Conservation (phyloP, 2,888 invertebrate species). For the Eubasilissa splendida region DNA sequence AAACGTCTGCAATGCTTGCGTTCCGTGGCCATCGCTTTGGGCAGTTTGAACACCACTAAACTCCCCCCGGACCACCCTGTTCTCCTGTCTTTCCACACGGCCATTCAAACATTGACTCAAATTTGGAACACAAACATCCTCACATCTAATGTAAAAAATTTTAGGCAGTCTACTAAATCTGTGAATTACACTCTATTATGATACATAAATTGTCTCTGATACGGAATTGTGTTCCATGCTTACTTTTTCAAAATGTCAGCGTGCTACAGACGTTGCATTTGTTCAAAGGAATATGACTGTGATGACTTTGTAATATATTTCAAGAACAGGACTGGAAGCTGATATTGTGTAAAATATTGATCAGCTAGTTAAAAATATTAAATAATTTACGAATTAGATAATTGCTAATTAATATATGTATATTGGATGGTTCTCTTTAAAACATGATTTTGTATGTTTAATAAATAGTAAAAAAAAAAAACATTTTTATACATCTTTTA, state of each 20-base stretch:
- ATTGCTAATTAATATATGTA: too few relatives aligned
- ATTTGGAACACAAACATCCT: slow-evolving; percentile 46
- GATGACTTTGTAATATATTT: slow-evolving; percentile 43
- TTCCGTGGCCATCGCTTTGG: slow-evolving; percentile 65
- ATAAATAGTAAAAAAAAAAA: too few relatives aligned
- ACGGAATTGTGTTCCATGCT: slow-evolving; percentile 23
- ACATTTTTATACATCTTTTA: too few relatives aligned
- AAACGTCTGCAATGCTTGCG: slow-evolving; percentile 68
- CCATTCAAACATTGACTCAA: slow-evolving; percentile 42
- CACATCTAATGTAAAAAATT: background rate
- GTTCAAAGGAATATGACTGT: slow-evolving; percentile 21
- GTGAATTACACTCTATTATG: slow-evolving; percentile 43
- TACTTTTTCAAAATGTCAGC: slow-evolving; percentile 31
- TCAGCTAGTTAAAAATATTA: too few relatives aligned
- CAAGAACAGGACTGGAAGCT: slow-evolving; percentile 13
- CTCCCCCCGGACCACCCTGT: slow-evolving; percentile 45
- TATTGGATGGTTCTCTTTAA: too few relatives aligned
- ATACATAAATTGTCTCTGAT: slow-evolving; percentile 48
- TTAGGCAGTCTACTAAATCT: slow-evolving; percentile 31
- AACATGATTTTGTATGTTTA: too few relatives aligned
- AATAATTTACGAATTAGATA: too few relatives aligned
- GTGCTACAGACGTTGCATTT: slow-evolving; percentile 22
- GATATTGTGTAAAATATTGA: slow-evolving; percentile 17
- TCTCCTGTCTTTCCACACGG: slow-evolving; percentile 38
- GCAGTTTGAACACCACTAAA: slow-evolving; percentile 65